These are phyloP conservation scores for Acanthopleura granulata DNA, from an alignment of 2,888 invertebrate genomes.

Conservation along the genomic window DNA sequence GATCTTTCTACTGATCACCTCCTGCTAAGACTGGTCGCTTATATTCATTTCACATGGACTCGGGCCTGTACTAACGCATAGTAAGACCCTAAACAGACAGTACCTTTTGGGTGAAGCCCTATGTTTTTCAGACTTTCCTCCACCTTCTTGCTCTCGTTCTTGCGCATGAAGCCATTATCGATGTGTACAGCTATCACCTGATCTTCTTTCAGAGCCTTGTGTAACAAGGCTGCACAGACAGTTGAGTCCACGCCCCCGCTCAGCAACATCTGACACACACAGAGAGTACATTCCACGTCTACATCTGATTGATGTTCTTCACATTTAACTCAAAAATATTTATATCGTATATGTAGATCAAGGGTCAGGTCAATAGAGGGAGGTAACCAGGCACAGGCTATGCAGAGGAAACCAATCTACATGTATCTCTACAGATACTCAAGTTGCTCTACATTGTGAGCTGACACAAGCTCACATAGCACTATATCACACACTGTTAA, in stretches of 20 bases:
- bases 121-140: conserved; percentile 85
- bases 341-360: neutral
- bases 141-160: conserved; percentile 92
- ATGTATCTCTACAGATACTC: too few species aligned
- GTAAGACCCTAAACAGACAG: neutral
- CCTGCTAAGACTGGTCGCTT: too few species aligned
- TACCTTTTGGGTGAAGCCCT: conserved; percentile 82
- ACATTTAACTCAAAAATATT: neutral
- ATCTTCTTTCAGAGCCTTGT: conserved; percentile 90
- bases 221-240: conserved; percentile 96
- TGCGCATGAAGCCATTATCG: conserved; percentile 99
- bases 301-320: neutral
- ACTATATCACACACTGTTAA: too few species aligned
- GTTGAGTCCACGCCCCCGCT: conserved; percentile 99
- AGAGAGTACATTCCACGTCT: neutral
- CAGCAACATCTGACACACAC: conserved; percentile 79
- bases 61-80: too few species aligned
- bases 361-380: neutral
- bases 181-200: conserved; percentile 94
- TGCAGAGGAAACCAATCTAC: too few species aligned
- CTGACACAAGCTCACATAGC: too few species aligned
- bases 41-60: too few species aligned
- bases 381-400: too few species aligned
- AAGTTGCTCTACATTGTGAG: too few species aligned
- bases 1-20: too few species aligned